These are phyloP conservation scores for Drosophila sturtevanti DNA, from an alignment of 1,140 invertebrate species.

Conservation along the genomic window DNA sequence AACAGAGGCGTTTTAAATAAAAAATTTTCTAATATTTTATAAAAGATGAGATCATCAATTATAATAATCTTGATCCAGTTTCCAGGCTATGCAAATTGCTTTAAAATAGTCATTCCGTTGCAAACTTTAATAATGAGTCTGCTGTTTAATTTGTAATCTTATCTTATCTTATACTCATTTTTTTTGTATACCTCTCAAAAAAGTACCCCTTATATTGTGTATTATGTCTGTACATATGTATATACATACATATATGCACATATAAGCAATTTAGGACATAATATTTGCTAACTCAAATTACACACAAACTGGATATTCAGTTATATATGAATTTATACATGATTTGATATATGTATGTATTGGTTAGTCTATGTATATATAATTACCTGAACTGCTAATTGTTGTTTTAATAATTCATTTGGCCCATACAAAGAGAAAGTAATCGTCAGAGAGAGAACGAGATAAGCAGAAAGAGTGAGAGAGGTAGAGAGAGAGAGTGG, in stretches of 20 bases:
- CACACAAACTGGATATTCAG: conserved; percentile 19
- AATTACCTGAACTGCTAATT: conserved; percentile 60
- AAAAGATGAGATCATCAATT: no score
- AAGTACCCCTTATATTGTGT: background rate
- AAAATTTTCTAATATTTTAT: no score
- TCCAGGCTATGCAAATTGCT: no score
- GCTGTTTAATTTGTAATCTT: no score
- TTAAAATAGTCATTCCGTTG: no score
- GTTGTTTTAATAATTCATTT: conserved; percentile 62
- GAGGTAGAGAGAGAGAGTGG: background rate
- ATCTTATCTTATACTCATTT: no score
- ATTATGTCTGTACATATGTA: conserved; percentile 12
- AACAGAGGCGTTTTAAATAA: no score
- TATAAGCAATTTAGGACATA: conserved; percentile 5
- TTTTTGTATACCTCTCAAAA: background rate
- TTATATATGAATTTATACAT: conserved; percentile 24
- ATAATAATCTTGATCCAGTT: no score
- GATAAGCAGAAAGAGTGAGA: background rate
- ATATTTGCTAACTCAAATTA: conserved; percentile 13
- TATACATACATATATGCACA: background rate
- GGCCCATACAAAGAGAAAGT: conserved; percentile 9
- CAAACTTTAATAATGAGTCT: no score
- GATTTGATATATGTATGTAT: conserved; percentile 13
- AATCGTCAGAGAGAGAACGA: background rate
- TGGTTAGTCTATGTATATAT: conserved; percentile 25